A percentile compares a stretch with the other conserved stretches of the same genome.
Evolutionary conservation across 2,888 invertebrate genomes (phyloP).

Genomic region (Drosophila affinis): DNA sequence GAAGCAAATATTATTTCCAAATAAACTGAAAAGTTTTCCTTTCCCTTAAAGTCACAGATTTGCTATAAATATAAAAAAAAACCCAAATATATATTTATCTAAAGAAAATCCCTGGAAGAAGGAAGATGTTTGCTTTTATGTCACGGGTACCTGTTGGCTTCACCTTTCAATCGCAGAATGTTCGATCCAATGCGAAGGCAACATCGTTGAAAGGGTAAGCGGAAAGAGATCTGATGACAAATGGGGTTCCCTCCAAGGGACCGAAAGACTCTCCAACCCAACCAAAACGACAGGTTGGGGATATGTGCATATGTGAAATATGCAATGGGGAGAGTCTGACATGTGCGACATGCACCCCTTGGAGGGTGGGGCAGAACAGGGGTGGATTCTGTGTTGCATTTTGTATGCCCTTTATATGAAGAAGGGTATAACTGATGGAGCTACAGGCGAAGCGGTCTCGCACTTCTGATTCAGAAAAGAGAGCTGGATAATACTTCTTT

Average conservation of each 20-base stretch:
- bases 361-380: background rate
- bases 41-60: too few relatives aligned
- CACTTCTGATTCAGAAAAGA: background rate
- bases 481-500: too few relatives aligned
- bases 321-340: background rate
- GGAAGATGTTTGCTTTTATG: too few relatives aligned
- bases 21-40: too few relatives aligned
- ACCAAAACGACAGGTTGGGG: slow-evolving; percentile 13
- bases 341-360: background rate
- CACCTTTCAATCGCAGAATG: slow-evolving; percentile 2
- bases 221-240: background rate
- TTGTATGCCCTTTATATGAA: background rate
- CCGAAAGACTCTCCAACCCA: background rate
- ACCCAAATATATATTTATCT: too few relatives aligned
- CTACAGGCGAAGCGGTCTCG: too few relatives aligned
- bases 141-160: background rate
- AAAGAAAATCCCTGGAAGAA: too few relatives aligned
- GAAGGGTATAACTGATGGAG: slow-evolving; percentile 3
- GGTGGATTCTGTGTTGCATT: slow-evolving; percentile 13
- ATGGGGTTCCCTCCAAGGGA: background rate
- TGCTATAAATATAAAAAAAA: too few relatives aligned
- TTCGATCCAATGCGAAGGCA: background rate
- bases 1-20: too few relatives aligned
- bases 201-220: slow-evolving; percentile 25
- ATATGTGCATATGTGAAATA: background rate